Conservation (phyloP, 2,888 invertebrate species). For the Kuschelorhynchus macadamiae region DNA sequence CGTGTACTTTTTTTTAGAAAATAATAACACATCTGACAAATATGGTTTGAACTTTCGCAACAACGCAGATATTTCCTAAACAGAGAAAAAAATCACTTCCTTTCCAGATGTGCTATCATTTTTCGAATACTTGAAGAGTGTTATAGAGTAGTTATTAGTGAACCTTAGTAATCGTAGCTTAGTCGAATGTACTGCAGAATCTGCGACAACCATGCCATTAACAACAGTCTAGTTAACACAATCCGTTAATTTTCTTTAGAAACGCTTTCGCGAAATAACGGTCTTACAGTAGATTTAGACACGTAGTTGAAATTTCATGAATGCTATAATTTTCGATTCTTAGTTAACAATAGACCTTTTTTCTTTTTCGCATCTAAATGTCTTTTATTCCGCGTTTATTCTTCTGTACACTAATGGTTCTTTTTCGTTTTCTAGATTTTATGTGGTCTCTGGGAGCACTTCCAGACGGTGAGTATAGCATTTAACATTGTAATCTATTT, state of each 20-base stretch:
- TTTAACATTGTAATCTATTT: no score
- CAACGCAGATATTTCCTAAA: no score
- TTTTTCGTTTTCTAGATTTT: conserved; percentile 87
- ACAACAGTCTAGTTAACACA: conserved; percentile 41
- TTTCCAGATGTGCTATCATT: not conserved
- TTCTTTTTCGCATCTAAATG: conserved; percentile 31
- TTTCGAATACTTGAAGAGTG: conserved; percentile 1
- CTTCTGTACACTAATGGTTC: conserved; percentile 59
- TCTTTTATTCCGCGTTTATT: conserved; percentile 7
- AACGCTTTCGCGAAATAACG: conserved; percentile 51
- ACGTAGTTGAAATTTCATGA: conserved; percentile 69
- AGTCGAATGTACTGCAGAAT: conserved; percentile 62
- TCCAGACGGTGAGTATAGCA: conserved; percentile 89
- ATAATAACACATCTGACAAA: not conserved
- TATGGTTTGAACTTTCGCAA: no score
- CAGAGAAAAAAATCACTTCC: no score
- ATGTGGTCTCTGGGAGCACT: conserved; percentile 99
- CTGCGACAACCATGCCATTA: conserved; percentile 25
- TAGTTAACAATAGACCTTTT: conserved; percentile 45
- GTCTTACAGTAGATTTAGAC: conserved; percentile 63
- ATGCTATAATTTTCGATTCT: conserved; percentile 61
- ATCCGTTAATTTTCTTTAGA: conserved; percentile 45
- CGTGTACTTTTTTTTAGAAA: not conserved
- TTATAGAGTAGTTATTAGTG: conserved; percentile 44
- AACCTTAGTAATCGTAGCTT: conserved; percentile 54